phyloP scores from a whole-genome alignment of 2,113 vertebrate species.

The Neopipo cinnamomea region DNA sequence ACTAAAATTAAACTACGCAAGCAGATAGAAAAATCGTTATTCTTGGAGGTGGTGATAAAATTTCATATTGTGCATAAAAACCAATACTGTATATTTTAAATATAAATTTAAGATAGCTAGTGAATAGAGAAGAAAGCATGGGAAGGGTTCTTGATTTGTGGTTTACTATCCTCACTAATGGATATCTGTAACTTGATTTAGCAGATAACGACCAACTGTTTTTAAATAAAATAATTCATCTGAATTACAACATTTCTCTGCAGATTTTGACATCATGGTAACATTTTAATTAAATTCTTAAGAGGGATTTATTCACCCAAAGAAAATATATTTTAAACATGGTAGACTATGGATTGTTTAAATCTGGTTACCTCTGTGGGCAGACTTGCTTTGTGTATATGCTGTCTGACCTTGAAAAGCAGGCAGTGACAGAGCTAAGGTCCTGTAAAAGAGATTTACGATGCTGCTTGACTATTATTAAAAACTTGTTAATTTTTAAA shows the following conservation, averaged over 20 bases:
- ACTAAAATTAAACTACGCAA: background rate
- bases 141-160: background rate
- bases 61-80: background rate
- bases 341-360: background rate
- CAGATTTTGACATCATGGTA: background rate
- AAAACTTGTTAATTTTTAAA: background rate
- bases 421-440: background rate
- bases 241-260: background rate
- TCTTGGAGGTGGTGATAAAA: background rate
- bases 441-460: background rate
- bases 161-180: background rate
- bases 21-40: background rate
- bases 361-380: background rate
- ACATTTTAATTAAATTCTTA: background rate
- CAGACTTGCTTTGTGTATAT: background rate
- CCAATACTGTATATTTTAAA: background rate
- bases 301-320: background rate
- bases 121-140: background rate
- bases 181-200: conserved; percentile 1
- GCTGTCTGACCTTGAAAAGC: background rate
- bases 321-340: background rate
- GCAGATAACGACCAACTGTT: background rate
- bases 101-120: background rate
- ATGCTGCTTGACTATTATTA: background rate
- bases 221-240: background rate